phyloP scores from a whole-genome alignment of 2,888 invertebrate species.

The Ophion obscuratus region DNA sequence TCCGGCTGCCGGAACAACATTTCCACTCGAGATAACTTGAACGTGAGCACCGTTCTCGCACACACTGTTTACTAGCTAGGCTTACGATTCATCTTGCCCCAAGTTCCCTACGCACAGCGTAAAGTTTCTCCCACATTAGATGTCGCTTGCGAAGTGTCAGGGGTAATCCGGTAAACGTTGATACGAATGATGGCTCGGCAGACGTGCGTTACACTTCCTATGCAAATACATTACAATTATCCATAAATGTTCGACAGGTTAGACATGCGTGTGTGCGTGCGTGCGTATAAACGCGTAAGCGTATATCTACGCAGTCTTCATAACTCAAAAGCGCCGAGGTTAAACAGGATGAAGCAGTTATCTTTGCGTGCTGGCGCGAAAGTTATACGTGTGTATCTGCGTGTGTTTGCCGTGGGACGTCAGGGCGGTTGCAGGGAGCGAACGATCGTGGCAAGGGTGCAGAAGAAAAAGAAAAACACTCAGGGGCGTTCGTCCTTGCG shows the following conservation, averaged over 20 bases:
- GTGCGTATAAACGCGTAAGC: not conserved
- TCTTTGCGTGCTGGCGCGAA: constrained; percentile 71
- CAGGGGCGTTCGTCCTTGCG: constrained; percentile 49
- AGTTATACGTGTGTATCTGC: not conserved
- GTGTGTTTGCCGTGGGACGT: constrained; percentile 32
- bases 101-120: not conserved
- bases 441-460: constrained; percentile 30
- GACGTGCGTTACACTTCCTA: constrained; percentile 1
- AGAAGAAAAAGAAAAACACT: constrained; percentile 55
- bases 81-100: no score
- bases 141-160: not conserved
- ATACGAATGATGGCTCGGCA: constrained; percentile 7
- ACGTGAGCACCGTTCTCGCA: no score
- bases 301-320: not conserved
- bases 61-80: no score
- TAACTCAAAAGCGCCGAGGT: constrained; percentile 59
- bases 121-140: not conserved
- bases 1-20: no score
- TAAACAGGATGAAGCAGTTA: constrained; percentile 79
- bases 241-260: constrained; percentile 24
- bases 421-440: constrained; percentile 20
- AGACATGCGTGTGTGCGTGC: not conserved
- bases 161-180: constrained; percentile 8
- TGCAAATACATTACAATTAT: constrained; percentile 30
- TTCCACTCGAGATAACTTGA: no score